Evolutionary conservation across 2,888 invertebrate genomes (phyloP), one percentile per base, ranked within the genome.

Genomic region (Cheilosia variabilis): DNA sequence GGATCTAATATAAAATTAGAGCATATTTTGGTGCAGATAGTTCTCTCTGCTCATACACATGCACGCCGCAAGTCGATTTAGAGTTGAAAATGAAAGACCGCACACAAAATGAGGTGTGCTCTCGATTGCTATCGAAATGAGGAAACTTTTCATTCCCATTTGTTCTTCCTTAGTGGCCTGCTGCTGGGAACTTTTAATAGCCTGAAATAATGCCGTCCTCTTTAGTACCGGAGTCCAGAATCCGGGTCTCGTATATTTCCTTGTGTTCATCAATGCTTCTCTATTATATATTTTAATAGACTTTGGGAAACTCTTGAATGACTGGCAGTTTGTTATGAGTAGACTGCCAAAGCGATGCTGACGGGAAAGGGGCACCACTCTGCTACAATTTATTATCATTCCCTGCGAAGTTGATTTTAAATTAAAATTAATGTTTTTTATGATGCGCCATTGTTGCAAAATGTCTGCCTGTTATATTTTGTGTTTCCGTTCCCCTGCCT

Each of bases 111-210:
- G 58, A 79, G 65, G 72, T 79, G 53, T 72, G 34, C 52, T 60
- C 50, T 71, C 65, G 79, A 79, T 79, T 72, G 65, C 43, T 79
- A 79, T 79, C 79, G 47, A 60, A 66, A 78, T 79, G 79, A 72
- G 66, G 66, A 66, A 60, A 79, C 65, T 72, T 79, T 79, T 66
- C 53, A 45, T 63, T 37, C 71, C 43, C 63, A 34, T 71, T 71
- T 79, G 71, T 68, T 68, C 73, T 68, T 31, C 60, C 53, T 62
- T 65, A 47, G 60, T 55, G 79, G 66, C 60, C 50, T 27, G 27
- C 5, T 27, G 27, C 6, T 79, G 65, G 65, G 73, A 80, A 80
- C 45, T 80, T 80, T 80, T 66, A 80, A 80, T 80, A 68, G 73
- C 66, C 73, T 62, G 19, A 66, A 68, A 73, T 73, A 73, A 73